Base-by-base conservation (phyloP, 2,113 vertebrate species). In the Myrmecophaga tridactyla region DNA sequence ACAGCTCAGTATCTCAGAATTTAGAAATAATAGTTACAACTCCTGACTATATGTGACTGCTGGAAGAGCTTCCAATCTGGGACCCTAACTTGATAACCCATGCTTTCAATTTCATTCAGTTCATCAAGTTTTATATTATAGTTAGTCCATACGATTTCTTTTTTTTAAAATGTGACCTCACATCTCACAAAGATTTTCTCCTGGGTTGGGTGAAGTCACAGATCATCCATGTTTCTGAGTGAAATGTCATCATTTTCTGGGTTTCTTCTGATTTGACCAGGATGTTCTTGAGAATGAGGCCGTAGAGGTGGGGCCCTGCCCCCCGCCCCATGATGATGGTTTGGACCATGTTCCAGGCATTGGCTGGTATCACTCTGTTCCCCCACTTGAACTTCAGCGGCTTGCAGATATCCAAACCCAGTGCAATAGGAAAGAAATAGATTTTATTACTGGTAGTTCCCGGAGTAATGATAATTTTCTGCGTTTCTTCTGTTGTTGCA, bases 171-270 rank as follows among this genome's bases (percentile, higher is more conserved):
- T 11, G 36, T 97, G 41, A 97, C 91, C 86, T 99, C 95, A 89
- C 99, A 99, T 89, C 98, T 99, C 89, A 99, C 99, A 93, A 99
- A 99, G 31, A 97, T 98, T 97, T 99, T 99, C 96, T 99, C 98
- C 90, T 99, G 98, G 4, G 97, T 98, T 9, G 98, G 98, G 93
- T 98, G 97, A 31, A 99, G 96, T 29, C 98, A 98, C 31, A 98
- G 53, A 12, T 98, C 98, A 4, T 99, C 98, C 8, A 96, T 91
- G 56, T 98, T 98, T 99, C 98, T 77, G 99, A 95, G 90, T 99
- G 99, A 94, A 99, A 99, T 36, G 96, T 97, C 34, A 98, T 98
- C 98, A 97, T 99, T 78, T 99, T 95, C 96, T 99, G 99, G 0
- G 99, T 99, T 94, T 99, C 99, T 29, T 99, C 99, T 36, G 98